These are phyloP conservation scores for Oxyteleia sp. DNA, from an alignment of 2,888 invertebrate genomes.

Conservation along the genomic window DNA sequence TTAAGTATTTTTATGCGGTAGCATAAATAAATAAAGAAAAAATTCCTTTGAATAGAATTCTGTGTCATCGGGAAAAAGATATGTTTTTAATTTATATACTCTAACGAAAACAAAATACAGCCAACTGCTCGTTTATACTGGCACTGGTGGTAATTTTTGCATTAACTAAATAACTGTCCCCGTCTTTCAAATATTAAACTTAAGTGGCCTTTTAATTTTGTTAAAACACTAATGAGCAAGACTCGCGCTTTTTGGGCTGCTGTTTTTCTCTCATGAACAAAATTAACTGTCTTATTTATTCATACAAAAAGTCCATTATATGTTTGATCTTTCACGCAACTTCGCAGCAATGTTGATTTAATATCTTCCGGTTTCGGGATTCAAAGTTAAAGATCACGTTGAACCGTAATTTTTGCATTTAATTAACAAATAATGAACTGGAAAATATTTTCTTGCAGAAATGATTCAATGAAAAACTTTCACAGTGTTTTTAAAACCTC, in stretches of 20 bases:
- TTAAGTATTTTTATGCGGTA: no score
- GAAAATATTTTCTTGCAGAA: no score
- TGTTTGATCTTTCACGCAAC: background rate
- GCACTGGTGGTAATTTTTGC: no score
- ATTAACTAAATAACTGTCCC: slow-evolving; percentile 2
- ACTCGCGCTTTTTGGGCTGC: slow-evolving; percentile 4
- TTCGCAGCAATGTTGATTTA: background rate
- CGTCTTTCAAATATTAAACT: slow-evolving; percentile 3
- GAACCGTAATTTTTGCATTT: background rate
- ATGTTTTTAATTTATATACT: no score
- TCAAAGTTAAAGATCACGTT: background rate
- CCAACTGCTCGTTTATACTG: no score
- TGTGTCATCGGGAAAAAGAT: no score
- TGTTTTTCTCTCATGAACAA: background rate
- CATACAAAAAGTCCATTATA: background rate
- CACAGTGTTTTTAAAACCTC: no score
- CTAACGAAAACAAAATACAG: no score
- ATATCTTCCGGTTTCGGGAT: background rate
- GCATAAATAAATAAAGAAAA: no score
- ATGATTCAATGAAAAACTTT: no score
- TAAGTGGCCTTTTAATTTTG: slow-evolving; percentile 9
- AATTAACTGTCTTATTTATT: slow-evolving; percentile 14
- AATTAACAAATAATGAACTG: background rate
- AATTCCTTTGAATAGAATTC: no score
- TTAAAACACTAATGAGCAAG: slow-evolving; percentile 13